Evolutionary conservation across 2,888 invertebrate genomes (phyloP).

Genomic region (Silvanus unidentatus): DNA sequence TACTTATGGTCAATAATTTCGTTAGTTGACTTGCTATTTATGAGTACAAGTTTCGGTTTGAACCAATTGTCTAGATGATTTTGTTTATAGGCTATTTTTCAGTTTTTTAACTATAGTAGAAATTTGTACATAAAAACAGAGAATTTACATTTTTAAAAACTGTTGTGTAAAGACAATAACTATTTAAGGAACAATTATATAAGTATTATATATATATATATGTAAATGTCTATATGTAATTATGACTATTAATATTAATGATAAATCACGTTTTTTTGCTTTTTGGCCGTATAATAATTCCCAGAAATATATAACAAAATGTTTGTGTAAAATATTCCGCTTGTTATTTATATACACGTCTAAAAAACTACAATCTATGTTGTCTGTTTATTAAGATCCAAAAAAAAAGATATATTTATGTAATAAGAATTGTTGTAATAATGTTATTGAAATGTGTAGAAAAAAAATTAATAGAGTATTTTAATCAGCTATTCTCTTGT

Average conservation of each 20-base stretch:
- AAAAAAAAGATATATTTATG: too few relatives aligned
- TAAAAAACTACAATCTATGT: neutral
- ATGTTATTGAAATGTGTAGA: too few relatives aligned
- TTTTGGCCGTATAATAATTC: neutral
- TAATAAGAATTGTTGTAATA: too few relatives aligned
- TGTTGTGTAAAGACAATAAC: conserved; percentile 50
- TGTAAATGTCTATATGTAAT: too few relatives aligned
- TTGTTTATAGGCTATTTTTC: conserved; percentile 11
- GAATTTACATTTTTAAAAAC: conserved; percentile 22
- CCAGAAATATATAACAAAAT: neutral
- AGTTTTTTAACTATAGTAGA: conserved; percentile 10
- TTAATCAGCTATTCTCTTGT: too few relatives aligned
- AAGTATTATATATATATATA: conserved; percentile 1
- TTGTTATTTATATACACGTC: neutral
- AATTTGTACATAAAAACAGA: neutral
- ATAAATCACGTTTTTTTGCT: too few relatives aligned
- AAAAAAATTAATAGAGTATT: too few relatives aligned
- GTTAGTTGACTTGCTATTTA: conserved; percentile 13
- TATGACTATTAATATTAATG: neutral
- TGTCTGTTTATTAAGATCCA: neutral
- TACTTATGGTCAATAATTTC: conserved; percentile 47
- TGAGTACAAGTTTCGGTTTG: too few relatives aligned
- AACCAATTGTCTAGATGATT: too few relatives aligned
- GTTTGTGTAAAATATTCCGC: too few relatives aligned
- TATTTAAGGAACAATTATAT: conserved; percentile 36